Percentiles rank a stretch among this genome's conserved stretches.
These are phyloP conservation scores for Polyommatus icarus DNA, from an alignment of 2,888 invertebrate species.

Conservation along the genomic window DNA sequence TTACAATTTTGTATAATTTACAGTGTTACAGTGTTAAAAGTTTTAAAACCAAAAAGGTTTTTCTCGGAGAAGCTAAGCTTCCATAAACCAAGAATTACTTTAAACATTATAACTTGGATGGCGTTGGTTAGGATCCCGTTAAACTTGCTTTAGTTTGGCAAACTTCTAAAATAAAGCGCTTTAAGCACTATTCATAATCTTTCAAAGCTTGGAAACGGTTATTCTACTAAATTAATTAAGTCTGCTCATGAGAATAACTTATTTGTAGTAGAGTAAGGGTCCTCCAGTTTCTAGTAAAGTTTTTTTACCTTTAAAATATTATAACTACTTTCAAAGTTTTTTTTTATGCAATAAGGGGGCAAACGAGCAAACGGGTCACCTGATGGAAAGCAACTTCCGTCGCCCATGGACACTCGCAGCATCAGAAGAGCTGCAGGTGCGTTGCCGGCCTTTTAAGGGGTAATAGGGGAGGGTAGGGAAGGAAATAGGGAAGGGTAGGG, in stretches of 20 bases:
- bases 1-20: no score
- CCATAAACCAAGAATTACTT: slow-evolving; percentile 19
- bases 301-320: no score
- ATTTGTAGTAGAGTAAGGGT: background rate
- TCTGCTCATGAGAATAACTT: background rate
- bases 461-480: no score
- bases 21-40: background rate
- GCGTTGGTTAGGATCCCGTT: slow-evolving; percentile 21
- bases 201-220: slow-evolving; percentile 6
- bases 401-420: no score
- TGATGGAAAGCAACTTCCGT: no score
- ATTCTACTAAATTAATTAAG: background rate
- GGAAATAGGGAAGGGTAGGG: no score
- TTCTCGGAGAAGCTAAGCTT: background rate
- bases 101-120: slow-evolving; percentile 20
- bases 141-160: slow-evolving; percentile 19
- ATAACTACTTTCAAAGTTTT: no score
- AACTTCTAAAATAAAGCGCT: slow-evolving; percentile 19
- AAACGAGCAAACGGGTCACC: no score
- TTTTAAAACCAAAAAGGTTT: slow-evolving; percentile 11
- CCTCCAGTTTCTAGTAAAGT: background rate
- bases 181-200: slow-evolving; percentile 18
- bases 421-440: no score
- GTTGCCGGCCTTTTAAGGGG: no score
- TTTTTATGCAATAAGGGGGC: no score